A percentile compares a stretch with the other conserved stretches of the same genome.
These are phyloP conservation scores for Agonum fuliginosum DNA, from an alignment of 2,888 invertebrate species.

Conservation along the genomic window DNA sequence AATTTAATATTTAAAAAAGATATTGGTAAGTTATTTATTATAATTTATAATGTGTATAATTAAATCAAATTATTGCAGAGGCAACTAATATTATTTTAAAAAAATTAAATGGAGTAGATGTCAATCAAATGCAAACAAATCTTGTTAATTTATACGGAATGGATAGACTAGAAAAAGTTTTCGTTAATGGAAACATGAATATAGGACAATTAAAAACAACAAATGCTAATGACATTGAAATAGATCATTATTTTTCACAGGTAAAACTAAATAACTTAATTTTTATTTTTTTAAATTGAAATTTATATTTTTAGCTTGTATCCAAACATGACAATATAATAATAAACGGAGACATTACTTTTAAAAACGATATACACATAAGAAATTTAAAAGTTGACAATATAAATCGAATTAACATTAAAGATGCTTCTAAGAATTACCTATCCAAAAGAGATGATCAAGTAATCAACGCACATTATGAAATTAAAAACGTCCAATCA, in stretches of 20 bases:
- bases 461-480: conserved; percentile 16
- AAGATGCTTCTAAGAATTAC: conserved; percentile 1
- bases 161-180: conserved; percentile 22
- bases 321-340: conserved; percentile 17
- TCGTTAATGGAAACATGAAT: conserved; percentile 29
- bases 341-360: conserved; percentile 27
- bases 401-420: conserved; percentile 27
- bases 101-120: conserved; percentile 19
- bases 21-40: conserved; percentile 11
- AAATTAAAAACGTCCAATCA: conserved; percentile 12
- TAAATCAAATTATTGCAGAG: conserved; percentile 4
- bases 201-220: background rate
- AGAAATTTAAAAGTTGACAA: conserved; percentile 1
- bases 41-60: background rate
- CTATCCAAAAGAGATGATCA: conserved; percentile 26
- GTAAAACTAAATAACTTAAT: background rate
- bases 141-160: conserved; percentile 15
- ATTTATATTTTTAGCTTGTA: conserved; percentile 36
- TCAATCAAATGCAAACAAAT: conserved; percentile 3
- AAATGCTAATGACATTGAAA: conserved; percentile 31
- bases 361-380: conserved; percentile 25
- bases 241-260: conserved; percentile 23
- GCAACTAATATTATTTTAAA: conserved; percentile 23
- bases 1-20: conserved; percentile 27
- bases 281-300: background rate